Evolutionary conservation across 2,888 invertebrate species (phyloP), one percentile per base, ranked within the genome.

Genomic region (Hoplodrina blanda): DNA sequence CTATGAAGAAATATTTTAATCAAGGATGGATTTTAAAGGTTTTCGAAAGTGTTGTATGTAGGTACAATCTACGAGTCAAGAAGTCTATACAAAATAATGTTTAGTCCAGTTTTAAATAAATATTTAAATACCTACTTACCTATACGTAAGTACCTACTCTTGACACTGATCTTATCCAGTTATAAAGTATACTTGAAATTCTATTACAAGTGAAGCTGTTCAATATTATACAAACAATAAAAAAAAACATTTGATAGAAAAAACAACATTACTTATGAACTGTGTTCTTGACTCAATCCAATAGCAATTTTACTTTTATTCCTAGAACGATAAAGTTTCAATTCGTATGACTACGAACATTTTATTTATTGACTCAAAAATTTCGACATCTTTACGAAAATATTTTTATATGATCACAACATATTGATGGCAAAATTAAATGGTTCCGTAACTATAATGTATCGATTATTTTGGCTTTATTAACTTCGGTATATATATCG

Each of bases 211-310:
- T 59, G 20, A 7, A 20, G 3, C 15, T 8, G 20, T 8, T n/a
- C 41, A 37, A 37, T 62, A 44, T 53, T 67, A 46, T 44, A 17
- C 44, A 63, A 63, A 54, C 6, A 37, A 69, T 46, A 17, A 17
- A 30, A 13, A 30, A 66, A n/a, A 66, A 56, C 10, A 41, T 49
- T 41, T 30, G 25, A 30, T 52, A 25, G 4, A 33, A 25, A n/a
- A 19, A 62, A n/a, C 17, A 20, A 66, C 25, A 44, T 20, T 41
- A 41, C 49, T 19, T 46, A 8, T 4, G 19, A 2, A 20, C 20
- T 15, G 20, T n/a, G 25, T n/a, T 54, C 10, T 17, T 41, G 11
- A 55, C 15, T 8, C 17, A 20, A 46, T 54, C 3, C 10, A 41
- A 50, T 19, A 61, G 41, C n/a, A 44, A n/a, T 53, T 20, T 62